Evolutionary conservation across 2,797 vertebrate species (phyloP).

Genomic region (Antennarius maculatus): DNA sequence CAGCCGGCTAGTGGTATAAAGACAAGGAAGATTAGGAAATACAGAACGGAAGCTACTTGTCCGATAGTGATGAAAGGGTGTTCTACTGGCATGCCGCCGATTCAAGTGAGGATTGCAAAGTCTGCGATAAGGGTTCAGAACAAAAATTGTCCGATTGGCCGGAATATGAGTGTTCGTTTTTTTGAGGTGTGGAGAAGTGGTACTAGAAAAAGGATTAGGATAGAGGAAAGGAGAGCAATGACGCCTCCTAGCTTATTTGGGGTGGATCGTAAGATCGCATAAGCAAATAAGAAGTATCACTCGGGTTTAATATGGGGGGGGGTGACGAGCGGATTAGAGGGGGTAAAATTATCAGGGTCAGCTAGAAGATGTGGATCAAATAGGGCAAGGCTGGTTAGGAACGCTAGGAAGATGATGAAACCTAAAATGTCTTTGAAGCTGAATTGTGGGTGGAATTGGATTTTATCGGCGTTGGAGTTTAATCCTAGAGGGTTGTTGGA

Average conservation of each 20-base stretch:
- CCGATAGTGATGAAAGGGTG: neutral
- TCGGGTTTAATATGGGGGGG: constrained; percentile 54
- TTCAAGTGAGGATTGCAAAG: accelerated
- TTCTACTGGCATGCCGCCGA: neutral
- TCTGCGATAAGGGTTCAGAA: constrained; percentile 45
- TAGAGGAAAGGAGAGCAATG: neutral
- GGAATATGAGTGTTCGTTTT: constrained; percentile 39
- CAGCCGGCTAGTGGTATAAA: neutral
- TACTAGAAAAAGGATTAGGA: neutral
- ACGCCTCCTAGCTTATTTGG: constrained; percentile 53
- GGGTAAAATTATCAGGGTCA: constrained; percentile 71
- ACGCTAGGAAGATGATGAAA: accelerated
- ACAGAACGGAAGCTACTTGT: neutral
- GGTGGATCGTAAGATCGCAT: constrained; percentile 34
- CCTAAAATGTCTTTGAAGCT: constrained; percentile 51
- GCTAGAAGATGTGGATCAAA: constrained; percentile 44
- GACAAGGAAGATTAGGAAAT: neutral
- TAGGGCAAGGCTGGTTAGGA: accelerated
- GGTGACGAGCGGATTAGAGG: constrained; percentile 38
- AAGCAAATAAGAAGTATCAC: constrained; percentile 67
- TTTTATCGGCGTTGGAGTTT: constrained; percentile 39
- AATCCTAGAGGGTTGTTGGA: constrained; percentile 56
- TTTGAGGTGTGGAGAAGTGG: constrained; percentile 52
- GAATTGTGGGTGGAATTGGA: constrained; percentile 66
- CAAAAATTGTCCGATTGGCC: neutral